Evolutionary conservation across 1,140 invertebrate genomes (phyloP), one percentile per base, ranked within the genome.

Genomic region (Calycopis cecrops): DNA sequence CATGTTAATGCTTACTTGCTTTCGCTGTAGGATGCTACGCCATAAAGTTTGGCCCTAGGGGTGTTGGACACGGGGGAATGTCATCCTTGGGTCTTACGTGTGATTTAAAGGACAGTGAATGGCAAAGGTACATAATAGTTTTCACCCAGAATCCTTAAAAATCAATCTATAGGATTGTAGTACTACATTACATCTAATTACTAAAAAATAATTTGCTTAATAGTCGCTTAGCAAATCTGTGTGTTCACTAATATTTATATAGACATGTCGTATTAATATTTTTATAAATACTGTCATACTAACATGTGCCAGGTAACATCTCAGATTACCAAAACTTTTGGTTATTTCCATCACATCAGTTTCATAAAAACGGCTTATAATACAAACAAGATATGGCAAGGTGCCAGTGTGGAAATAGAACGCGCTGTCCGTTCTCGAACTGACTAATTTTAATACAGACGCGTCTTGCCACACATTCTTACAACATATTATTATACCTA

Each of bases 11-110:
- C 81, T 76, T 84, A 76, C 80, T 76, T 84, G 79, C 80, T 88
- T 89, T 81, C 84, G 76, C 85, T 81, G 72, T 90, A 93, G 92
- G 91, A 85, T 94, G 92, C 89, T 93, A 94, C 89, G 90, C 92
- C 70, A 92, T 93, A 88, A 93, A 92, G 84, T 97, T 91, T 89
- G 96, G 96, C 65, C 95, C 95, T 60, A 94, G 96, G 85, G 96
- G 96, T 62, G 93, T 96, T 85, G 96, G 96, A 69, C 96, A 96
- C 85, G 93, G 94, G 50, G 91, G 93, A 65, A 94, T 94, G 68
- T 94, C 93, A 63, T 90, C 91, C 70, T 85, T 92, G 69, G 91
- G 91, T 59, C 88, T 92, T 67, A 92, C 91, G 86, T 92, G 90
- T 76, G 92, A 93, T 88, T 89, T 91, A 80, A 90, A 85, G 85